Percentiles rank a stretch among this genome's conserved stretches.
Evolutionary conservation across 2,113 vertebrate genomes (phyloP).

Genomic region (Cottus gobio): DNA sequence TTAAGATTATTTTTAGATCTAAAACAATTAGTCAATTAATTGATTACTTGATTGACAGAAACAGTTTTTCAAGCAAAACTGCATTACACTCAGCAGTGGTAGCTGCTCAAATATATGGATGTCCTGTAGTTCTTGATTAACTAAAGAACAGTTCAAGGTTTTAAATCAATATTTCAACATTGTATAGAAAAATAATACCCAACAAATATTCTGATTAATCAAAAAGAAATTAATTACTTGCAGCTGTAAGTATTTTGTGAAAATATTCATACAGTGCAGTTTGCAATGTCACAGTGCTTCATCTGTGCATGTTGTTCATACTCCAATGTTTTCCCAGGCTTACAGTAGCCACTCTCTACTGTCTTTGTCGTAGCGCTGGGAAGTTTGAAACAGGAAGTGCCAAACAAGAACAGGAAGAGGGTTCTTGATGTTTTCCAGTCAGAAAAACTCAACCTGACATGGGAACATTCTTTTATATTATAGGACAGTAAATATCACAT

Average conservation of each 20-base stretch:
- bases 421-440: constrained; percentile 52
- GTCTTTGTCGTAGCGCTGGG: constrained; percentile 46
- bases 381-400: constrained; percentile 62
- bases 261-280: neutral
- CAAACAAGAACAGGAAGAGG: constrained; percentile 73
- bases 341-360: constrained; percentile 6
- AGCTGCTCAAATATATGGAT: neutral
- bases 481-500: constrained; percentile 19
- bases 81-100: neutral
- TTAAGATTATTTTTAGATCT: neutral
- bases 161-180: neutral
- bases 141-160: neutral
- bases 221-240: neutral
- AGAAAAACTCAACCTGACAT: constrained; percentile 40
- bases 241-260: neutral
- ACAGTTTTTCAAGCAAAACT: neutral
- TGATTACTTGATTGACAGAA: neutral
- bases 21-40: neutral
- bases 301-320: neutral
- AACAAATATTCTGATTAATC: neutral
- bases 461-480: constrained; percentile 28
- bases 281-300: neutral
- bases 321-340: constrained; percentile 30
- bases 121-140: neutral
- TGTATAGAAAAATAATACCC: neutral